Percentiles rank a stretch among this genome's conserved stretches.
Evolutionary conservation across 2,888 invertebrate species (phyloP).

Genomic region (Apamea anceps): DNA sequence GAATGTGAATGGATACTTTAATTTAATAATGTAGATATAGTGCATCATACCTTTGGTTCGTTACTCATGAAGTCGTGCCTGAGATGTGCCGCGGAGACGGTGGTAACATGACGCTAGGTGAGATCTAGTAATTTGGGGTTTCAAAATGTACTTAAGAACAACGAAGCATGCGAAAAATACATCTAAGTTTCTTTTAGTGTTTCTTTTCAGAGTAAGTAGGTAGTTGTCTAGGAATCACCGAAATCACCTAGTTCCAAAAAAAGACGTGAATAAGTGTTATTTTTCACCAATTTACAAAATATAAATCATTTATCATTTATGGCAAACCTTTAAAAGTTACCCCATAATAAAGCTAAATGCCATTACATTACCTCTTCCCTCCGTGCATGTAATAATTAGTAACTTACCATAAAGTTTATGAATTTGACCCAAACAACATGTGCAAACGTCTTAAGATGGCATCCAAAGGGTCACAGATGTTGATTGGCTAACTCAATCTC

Average conservation of each 20-base stretch:
- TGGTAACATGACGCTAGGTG: conserved; percentile 5
- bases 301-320: neutral
- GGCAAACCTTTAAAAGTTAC: neutral
- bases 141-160: neutral
- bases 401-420: conserved; percentile 10
- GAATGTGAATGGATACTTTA: conserved; percentile 57
- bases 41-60: conserved; percentile 29
- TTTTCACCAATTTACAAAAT: neutral
- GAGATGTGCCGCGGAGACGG: conserved; percentile 4
- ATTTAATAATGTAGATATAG: conserved; percentile 52
- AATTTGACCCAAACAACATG: conserved; percentile 27
- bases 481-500: conserved; percentile 45
- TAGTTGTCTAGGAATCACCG: too few species aligned
- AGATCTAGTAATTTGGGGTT: conserved; percentile 10
- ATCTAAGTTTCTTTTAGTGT: neutral
- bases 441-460: conserved; percentile 25
- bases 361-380: neutral
- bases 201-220: neutral
- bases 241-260: neutral
- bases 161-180: neutral
- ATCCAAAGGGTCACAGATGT: conserved; percentile 23
- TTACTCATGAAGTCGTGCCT: conserved; percentile 40
- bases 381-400: neutral
- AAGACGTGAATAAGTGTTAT: neutral
- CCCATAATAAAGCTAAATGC: neutral